These are phyloP conservation scores for Lacanobia oleracea DNA, from an alignment of 2,888 invertebrate species.

Conservation along the genomic window DNA sequence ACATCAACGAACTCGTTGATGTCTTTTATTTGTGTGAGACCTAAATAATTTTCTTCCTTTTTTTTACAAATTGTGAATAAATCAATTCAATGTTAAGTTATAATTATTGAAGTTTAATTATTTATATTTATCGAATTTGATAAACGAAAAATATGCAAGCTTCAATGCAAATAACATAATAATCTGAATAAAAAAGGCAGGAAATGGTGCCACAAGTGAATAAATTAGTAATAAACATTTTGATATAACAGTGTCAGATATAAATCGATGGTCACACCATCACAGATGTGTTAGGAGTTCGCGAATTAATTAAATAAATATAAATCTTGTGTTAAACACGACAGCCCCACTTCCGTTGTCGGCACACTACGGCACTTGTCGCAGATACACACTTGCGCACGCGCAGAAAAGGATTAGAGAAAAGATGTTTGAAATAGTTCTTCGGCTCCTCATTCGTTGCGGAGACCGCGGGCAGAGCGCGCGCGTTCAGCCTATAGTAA, in stretches of 20 bases:
- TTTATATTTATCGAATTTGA: too few relatives aligned
- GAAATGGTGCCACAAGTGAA: constrained; percentile 24
- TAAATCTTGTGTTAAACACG: constrained; percentile 72
- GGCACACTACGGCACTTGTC: constrained; percentile 78
- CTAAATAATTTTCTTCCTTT: not conserved
- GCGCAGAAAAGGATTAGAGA: constrained; percentile 88
- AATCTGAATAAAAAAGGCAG: constrained; percentile 18
- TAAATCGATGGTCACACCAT: constrained; percentile 51
- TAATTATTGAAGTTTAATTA: not conserved
- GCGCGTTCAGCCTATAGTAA: constrained; percentile 74
- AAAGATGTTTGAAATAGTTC: constrained; percentile 89
- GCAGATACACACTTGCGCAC: constrained; percentile 79
- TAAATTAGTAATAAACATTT: constrained; percentile 54
- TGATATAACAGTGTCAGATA: constrained; percentile 43
- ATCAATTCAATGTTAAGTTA: not conserved
- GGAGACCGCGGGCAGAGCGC: constrained; percentile 84
- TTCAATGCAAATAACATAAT: constrained; percentile 21
- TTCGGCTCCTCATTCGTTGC: constrained; percentile 87
- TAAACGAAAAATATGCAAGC: constrained; percentile 6
- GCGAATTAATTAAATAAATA: constrained; percentile 68
- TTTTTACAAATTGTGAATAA: not conserved
- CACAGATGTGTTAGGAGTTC: constrained; percentile 55
- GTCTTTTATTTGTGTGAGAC: not conserved
- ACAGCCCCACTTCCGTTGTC: constrained; percentile 76
- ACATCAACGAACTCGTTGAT: constrained; percentile 67